phyloP scores from a whole-genome alignment of 2,113 vertebrate genomes.

The Aphyosemion australe region DNA sequence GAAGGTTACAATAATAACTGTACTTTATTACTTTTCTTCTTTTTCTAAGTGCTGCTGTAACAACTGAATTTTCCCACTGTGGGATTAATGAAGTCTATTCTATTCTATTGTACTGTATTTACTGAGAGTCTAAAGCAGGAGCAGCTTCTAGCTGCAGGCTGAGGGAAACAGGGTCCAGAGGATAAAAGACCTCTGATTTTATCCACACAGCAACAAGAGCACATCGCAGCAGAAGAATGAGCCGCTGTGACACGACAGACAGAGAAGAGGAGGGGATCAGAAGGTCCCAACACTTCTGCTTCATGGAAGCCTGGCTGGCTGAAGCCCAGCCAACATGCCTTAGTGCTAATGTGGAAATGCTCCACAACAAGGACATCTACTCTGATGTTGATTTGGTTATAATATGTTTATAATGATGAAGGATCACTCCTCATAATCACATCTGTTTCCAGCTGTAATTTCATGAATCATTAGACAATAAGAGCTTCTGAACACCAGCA shows the following conservation, averaged over 20 bases:
- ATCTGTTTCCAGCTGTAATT: background rate
- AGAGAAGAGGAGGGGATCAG: slow-evolving; percentile 31
- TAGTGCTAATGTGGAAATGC: slow-evolving; percentile 74
- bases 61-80: too few relatives aligned
- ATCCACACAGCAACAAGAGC: slow-evolving; percentile 29
- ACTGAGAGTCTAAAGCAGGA: slow-evolving; percentile 25
- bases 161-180: slow-evolving; percentile 18
- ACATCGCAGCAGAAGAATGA: slow-evolving; percentile 32
- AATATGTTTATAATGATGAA: background rate
- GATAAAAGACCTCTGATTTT: slow-evolving; percentile 54
- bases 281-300: slow-evolving; percentile 44
- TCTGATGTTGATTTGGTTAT: too few relatives aligned
- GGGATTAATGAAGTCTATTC: too few relatives aligned
- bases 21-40: too few relatives aligned
- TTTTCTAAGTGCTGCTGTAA: too few relatives aligned
- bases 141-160: slow-evolving; percentile 33
- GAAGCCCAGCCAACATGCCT: slow-evolving; percentile 73
- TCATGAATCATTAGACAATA: slow-evolving; percentile 51
- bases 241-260: slow-evolving; percentile 1
- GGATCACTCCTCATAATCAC: slow-evolving; percentile 3
- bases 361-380: slow-evolving; percentile 59
- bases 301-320: slow-evolving; percentile 44
- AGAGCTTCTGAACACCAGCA: slow-evolving; percentile 27
- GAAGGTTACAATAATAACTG: too few relatives aligned
- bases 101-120: too few relatives aligned